A percentile compares a stretch with the other conserved stretches of the same genome.
Conservation (phyloP, 2,113 vertebrate genomes). For the Istiophorus platypterus region DNA sequence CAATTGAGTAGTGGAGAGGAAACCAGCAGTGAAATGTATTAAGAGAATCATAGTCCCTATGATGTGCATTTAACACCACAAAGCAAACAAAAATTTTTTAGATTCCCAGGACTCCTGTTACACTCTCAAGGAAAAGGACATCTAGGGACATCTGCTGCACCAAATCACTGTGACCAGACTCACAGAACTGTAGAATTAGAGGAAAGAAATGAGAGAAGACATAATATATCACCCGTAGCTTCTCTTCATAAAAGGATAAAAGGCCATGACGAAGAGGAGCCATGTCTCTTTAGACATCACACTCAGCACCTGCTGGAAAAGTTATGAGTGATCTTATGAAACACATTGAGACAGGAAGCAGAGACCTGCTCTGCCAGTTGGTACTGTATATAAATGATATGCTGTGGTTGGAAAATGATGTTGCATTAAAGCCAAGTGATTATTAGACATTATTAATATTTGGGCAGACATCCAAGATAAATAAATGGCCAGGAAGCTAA, state of each 20-base stretch:
- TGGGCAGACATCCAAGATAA: constrained; percentile 1
- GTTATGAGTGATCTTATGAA: constrained; percentile 24
- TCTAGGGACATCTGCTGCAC: constrained; percentile 55
- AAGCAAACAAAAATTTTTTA: constrained; percentile 26
- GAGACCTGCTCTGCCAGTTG: constrained; percentile 45
- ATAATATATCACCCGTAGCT: constrained; percentile 19
- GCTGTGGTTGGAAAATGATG: constrained; percentile 2
- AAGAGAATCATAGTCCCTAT: constrained; percentile 28
- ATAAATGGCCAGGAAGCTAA: not conserved
- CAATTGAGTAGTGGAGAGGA: constrained; percentile 33
- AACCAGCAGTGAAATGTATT: constrained; percentile 32
- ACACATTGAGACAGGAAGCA: not conserved
- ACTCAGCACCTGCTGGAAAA: constrained; percentile 42
- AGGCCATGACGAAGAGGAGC: constrained; percentile 42
- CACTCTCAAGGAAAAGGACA: constrained; percentile 32
- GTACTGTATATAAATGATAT: not conserved
- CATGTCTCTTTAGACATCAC: constrained; percentile 48
- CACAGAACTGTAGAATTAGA: constrained; percentile 16
- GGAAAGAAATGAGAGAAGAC: constrained; percentile 38
- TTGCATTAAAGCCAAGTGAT: constrained; percentile 1
- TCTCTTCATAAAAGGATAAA: constrained; percentile 37
- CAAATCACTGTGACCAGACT: constrained; percentile 50
- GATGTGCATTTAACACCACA: constrained; percentile 37
- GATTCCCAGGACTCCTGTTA: constrained; percentile 44
- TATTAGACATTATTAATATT: constrained; percentile 8